Evolutionary conservation across 1,140 invertebrate genomes (phyloP).

Genomic region (Leptinotarsa lineolata): DNA sequence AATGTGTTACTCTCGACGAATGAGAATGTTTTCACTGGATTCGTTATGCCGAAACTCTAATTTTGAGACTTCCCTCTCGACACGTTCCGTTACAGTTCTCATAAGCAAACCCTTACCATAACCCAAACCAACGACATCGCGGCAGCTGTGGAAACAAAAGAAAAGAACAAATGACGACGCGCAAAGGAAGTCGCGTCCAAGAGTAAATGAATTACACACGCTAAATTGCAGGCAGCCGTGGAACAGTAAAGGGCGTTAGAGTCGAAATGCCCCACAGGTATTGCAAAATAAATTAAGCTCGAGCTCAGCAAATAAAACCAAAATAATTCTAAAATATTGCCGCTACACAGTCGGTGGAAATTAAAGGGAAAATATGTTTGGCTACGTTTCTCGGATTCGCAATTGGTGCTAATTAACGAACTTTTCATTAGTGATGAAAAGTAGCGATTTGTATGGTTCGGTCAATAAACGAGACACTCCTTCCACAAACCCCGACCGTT

Average conservation of each 20-base stretch:
- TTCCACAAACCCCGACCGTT: not conserved
- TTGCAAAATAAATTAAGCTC: slow-evolving; percentile 8
- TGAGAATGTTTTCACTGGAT: too few species aligned
- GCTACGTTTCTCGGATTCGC: slow-evolving; percentile 1
- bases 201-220: slow-evolving; percentile 8
- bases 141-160: slow-evolving; percentile 5
- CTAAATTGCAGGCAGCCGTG: slow-evolving; percentile 4
- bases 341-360: slow-evolving; percentile 2
- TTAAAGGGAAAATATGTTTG: slow-evolving; percentile 6
- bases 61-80: not conserved
- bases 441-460: not conserved
- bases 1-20: too few species aligned
- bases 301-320: slow-evolving; percentile 8
- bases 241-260: slow-evolving; percentile 7
- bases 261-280: slow-evolving; percentile 5
- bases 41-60: not conserved
- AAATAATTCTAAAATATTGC: slow-evolving; percentile 4
- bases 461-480: not conserved
- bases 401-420: slow-evolving; percentile 5
- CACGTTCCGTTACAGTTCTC: not conserved
- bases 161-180: slow-evolving; percentile 2
- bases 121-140: not conserved
- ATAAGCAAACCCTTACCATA: slow-evolving; percentile 1
- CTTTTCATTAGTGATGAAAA: not conserved
- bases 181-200: slow-evolving; percentile 2